Evolutionary conservation across 2,797 vertebrate genomes (phyloP).

Genomic region (Eidolon dupreanum): DNA sequence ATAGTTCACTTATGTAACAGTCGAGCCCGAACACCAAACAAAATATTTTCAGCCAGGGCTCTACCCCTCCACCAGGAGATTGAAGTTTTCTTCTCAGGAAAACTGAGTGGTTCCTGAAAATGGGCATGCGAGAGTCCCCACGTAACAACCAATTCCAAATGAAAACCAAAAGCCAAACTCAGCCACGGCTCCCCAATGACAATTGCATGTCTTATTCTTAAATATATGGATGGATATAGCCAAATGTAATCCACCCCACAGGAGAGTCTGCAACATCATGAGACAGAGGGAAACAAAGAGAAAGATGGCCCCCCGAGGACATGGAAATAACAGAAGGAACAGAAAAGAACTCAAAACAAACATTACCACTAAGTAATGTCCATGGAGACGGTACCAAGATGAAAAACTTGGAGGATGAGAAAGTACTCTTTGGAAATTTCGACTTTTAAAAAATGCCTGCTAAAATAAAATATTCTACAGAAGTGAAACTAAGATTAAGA

Average conservation of each 20-base stretch:
- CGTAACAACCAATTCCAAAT: background rate
- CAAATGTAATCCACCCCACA: background rate
- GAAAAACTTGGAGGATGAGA: background rate
- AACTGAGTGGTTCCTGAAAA: background rate
- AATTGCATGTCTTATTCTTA: conserved; percentile 12
- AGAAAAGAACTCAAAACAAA: conserved; percentile 27
- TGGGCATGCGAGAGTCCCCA: background rate
- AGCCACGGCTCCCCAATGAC: background rate
- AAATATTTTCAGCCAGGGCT: background rate
- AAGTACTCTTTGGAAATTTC: conserved; percentile 15
- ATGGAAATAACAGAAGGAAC: background rate
- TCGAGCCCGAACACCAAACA: background rate
- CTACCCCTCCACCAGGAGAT: fast-evolving
- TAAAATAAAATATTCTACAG: background rate
- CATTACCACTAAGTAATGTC: background rate
- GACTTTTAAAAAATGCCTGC: conserved; percentile 6
- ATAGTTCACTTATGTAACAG: background rate
- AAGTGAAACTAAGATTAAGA: background rate
- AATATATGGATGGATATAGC: background rate
- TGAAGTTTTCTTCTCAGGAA: background rate
- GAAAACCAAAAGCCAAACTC: background rate
- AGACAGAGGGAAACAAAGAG: background rate
- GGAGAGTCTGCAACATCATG: background rate
- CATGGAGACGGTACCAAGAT: background rate
- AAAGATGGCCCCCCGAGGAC: background rate